A percentile compares a stretch with the other conserved stretches of the same genome.
These are phyloP conservation scores for Sarcophilus harrisii DNA, from an alignment of 2,797 vertebrate genomes.

Conservation along the genomic window DNA sequence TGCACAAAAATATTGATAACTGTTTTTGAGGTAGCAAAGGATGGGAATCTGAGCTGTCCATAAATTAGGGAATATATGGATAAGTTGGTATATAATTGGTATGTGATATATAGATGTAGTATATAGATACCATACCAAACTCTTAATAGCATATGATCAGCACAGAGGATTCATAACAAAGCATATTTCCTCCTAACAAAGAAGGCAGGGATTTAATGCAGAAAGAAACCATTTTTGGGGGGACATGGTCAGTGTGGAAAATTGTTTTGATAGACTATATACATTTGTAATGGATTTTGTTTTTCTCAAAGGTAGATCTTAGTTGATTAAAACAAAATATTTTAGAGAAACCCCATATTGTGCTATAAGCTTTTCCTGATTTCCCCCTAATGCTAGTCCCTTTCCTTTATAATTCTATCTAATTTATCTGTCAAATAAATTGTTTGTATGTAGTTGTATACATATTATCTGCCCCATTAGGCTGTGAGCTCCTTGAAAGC, in stretches of 20 bases:
- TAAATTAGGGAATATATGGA: background rate
- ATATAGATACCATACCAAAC: background rate
- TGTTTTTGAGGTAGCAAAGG: background rate
- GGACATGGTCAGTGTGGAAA: background rate
- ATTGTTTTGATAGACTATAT: background rate
- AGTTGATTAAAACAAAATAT: background rate
- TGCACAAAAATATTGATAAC: background rate
- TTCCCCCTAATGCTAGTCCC: background rate
- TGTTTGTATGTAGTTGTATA: background rate
- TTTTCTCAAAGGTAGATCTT: too few relatives aligned
- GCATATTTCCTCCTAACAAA: background rate
- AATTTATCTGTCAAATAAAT: background rate
- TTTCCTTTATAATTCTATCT: background rate
- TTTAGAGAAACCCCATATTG: background rate
- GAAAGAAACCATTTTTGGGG: background rate
- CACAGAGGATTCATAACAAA: background rate
- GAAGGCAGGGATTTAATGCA: background rate
- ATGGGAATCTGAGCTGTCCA: background rate
- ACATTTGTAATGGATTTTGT: background rate
- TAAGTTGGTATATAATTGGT: too few relatives aligned
- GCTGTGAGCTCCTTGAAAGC: background rate
- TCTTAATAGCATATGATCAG: background rate
- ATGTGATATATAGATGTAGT: background rate
- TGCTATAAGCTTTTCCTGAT: background rate
- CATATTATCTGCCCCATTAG: background rate